Base-by-base conservation (phyloP, 2,797 vertebrate genomes). In the Naso thynnoides region DNA sequence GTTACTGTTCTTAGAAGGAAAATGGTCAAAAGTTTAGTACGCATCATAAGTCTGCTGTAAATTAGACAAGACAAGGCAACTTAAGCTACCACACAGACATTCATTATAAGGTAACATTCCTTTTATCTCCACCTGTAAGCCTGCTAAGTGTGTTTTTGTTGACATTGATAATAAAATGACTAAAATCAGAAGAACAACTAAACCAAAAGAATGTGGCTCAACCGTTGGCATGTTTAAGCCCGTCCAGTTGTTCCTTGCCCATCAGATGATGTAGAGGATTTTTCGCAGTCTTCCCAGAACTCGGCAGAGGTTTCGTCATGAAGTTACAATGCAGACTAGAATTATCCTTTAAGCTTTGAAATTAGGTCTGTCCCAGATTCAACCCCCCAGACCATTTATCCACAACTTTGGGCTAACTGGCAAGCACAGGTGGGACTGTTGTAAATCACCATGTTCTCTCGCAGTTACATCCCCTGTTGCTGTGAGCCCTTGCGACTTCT, bases 371-470 rank as follows among this genome's bases (percentile, higher is more conserved):
- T 58, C 62, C 66, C 62, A 44, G 14, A 66, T 65, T 78, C 61
- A 67, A 45, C 47, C 31, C 48, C n/a, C 8, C 24, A 59, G 45
- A 50, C 36, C 15, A 15, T 84, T 77, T 71, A 78, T 74, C 66
- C 61, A 57, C 23, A 38, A 63, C 56, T 73, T 45, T 55, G 39
- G 70, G 72, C 67, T 68, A 84, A 83, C 82, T 69, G 79, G 55
- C 74, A 71, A 72, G 70, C 86, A 86, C 88, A 88, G 89, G 79
- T 89, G 85, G 39, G 62, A 38, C 42, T 49, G 52, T 36, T 86
- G 79, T 86, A 88, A 90, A 88, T 86, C 89, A 76, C 27, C 27
- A 23, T 64, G 59, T 58, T 77, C 72, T 66, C 67, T 50, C 73
- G 73, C 70, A 67, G 66, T 68, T 74, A 31, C 49, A 65, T 76